Percentiles rank a stretch among this genome's conserved stretches.
Evolutionary conservation across 2,888 invertebrate genomes (phyloP).

Genomic region (Drosophila mayaguana): DNA sequence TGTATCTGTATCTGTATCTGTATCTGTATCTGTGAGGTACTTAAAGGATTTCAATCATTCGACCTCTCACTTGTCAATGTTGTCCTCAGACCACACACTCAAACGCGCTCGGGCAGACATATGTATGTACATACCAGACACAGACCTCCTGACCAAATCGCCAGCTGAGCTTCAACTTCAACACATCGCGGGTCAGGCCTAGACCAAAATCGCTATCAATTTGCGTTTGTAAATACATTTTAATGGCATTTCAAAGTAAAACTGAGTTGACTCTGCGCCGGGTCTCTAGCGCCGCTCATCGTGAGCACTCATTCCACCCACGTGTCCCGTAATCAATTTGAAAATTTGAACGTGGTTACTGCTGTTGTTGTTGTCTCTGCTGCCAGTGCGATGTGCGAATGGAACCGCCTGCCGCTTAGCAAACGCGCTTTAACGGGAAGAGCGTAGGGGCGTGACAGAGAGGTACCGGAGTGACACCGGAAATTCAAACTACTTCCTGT

Average conservation of each 20-base stretch:
- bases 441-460: neutral
- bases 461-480: constrained; percentile 70
- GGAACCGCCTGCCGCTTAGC: constrained; percentile 17
- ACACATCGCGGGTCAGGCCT: constrained; percentile 55
- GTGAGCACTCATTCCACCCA: constrained; percentile 20
- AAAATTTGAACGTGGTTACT: constrained; percentile 62
- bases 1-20: neutral
- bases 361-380: constrained; percentile 15
- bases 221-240: constrained; percentile 82
- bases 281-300: constrained; percentile 19
- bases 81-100: constrained; percentile 10
- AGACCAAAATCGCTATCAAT: constrained; percentile 76
- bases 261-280: constrained; percentile 52
- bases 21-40: neutral
- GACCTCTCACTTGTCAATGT: constrained; percentile 1
- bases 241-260: constrained; percentile 81
- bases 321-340: constrained; percentile 72
- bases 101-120: constrained; percentile 3
- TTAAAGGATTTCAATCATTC: constrained; percentile 21
- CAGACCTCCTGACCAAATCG: constrained; percentile 52
- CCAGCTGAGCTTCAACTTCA: constrained; percentile 70
- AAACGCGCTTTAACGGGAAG: constrained; percentile 4
- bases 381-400: constrained; percentile 25
- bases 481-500: constrained; percentile 82
- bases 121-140: neutral